Percentiles rank a stretch among this genome's conserved stretches.
phyloP scores from a whole-genome alignment of 1,140 invertebrate genomes.

The Steinernema khuongi region DNA sequence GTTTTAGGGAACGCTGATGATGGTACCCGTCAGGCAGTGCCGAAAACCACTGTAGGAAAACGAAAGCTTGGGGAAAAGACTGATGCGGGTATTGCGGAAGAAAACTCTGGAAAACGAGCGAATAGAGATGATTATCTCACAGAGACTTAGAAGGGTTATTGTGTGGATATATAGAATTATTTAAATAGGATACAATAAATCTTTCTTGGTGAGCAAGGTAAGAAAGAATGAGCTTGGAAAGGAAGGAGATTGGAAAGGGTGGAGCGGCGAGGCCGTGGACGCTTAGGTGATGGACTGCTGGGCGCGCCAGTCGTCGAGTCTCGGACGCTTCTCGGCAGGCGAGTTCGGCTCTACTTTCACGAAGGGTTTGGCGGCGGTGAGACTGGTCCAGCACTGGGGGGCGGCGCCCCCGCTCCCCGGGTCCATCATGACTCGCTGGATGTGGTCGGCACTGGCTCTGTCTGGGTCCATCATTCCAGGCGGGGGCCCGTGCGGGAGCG shows the following conservation, averaged over 20 bases:
- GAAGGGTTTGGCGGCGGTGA: constrained; percentile 29
- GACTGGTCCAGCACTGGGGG: constrained; percentile 33
- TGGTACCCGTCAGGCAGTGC: not conserved
- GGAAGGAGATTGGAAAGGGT: not conserved
- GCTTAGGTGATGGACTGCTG: constrained; percentile 6
- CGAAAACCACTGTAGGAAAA: not conserved
- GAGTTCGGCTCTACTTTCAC: constrained; percentile 54
- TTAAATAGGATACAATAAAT: not conserved
- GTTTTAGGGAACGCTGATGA: not conserved
- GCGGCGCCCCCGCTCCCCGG: not conserved
- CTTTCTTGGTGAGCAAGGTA: not conserved
- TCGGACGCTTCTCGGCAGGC: constrained; percentile 48
- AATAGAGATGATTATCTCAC: not conserved
- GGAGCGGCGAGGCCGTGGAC: not conserved
- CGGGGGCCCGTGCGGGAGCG: constrained; percentile 1
- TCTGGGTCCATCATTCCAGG: constrained; percentile 18
- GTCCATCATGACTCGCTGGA: constrained; percentile 11
- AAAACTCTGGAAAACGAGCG: constrained; percentile 2
- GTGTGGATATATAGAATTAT: not conserved
- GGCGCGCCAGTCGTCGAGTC: constrained; percentile 41
- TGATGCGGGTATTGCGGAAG: constrained; percentile 1
- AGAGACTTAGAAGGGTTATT: not conserved
- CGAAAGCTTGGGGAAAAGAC: not conserved
- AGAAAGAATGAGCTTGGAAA: constrained; percentile 4
- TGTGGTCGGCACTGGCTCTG: constrained; percentile 23